Evolutionary conservation across 1,140 invertebrate species (phyloP), one percentile per base, ranked within the genome.

Genomic region (Gryon sp.): DNA sequence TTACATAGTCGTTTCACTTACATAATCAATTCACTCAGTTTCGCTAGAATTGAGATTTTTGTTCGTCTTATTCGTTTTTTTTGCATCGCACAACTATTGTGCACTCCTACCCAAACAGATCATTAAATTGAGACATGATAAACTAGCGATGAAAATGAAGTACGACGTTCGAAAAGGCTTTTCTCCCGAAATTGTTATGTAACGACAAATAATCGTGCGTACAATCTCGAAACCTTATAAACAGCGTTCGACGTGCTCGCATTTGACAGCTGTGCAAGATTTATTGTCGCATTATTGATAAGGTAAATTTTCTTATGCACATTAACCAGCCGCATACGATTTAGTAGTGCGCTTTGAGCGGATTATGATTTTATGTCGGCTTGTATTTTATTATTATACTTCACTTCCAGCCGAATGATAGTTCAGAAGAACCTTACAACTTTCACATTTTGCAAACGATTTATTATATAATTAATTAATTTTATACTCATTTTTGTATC

Each of bases 11-110:
- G 14, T 12, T 2, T 11, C 11, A n/a, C 7, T 78, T 78, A 73
- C 43, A 69, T 78, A 78, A 78, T 68, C 43, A 14, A 19, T 24
- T 3, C 18, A 32, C 50, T 57, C 24, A 26, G 59, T 53, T 72
- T 72, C 48, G 60, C 72, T 74, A 65, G 52, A 74, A n/a, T 74
- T 53, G 16, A 34, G 28, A 62, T 62, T 62, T 65, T 73, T 65
- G 50, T 55, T 32, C 19, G 18, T 24, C 24, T 48, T 14, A 62
- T 46, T 46, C 57, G 20, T 24, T 20, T 15, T 72, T 55, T 59
- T 41, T 36, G 28, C 50, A 22, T 26, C 7, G 2, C 7, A 24
- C 22, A 48, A 5, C 20, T 22, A 53, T 66, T 55, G 52, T 68
- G 38, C 22, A 20, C 30, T 9, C 22, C 9, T 20, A 26, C 24